Percentiles rank a stretch among this genome's conserved stretches.
Evolutionary conservation across 1,140 invertebrate genomes (phyloP).

Genomic region (Drosophila nebulosa): DNA sequence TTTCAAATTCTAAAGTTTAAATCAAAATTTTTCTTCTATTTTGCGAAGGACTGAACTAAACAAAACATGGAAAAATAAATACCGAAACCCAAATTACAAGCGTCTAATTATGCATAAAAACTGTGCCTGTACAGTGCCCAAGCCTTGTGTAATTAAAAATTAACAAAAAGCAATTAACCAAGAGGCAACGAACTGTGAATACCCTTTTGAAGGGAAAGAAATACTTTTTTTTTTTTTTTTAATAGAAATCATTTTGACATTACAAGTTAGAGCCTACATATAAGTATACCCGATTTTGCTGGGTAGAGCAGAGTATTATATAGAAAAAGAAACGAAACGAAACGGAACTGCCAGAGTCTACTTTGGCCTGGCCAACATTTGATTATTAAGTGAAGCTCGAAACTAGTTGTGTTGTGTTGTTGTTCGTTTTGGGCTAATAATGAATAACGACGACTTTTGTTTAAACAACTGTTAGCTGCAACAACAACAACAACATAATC

Average conservation of each 20-base stretch:
- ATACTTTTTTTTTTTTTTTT: too few relatives aligned
- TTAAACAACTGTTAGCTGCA: slow-evolving; percentile 30
- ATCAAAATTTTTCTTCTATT: slow-evolving; percentile 10
- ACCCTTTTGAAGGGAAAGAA: background rate
- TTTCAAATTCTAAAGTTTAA: background rate
- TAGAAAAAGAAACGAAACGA: slow-evolving; percentile 6
- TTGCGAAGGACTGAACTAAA: slow-evolving; percentile 47
- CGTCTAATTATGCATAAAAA: slow-evolving; percentile 66
- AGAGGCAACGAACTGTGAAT: background rate
- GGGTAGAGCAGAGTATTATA: background rate
- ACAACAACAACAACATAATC: background rate
- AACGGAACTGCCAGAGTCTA: slow-evolving; percentile 1
- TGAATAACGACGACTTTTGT: slow-evolving; percentile 7
- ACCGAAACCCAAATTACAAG: slow-evolving; percentile 32
- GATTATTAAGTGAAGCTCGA: slow-evolving; percentile 39
- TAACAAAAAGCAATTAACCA: background rate
- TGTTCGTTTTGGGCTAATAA: too few relatives aligned
- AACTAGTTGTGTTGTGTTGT: background rate
- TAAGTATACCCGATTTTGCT: too few relatives aligned
- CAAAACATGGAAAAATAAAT: background rate
- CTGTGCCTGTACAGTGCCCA: slow-evolving; percentile 33
- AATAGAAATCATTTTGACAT: too few relatives aligned
- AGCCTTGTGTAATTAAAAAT: slow-evolving; percentile 46
- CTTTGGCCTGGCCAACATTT: slow-evolving; percentile 6
- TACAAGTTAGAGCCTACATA: too few relatives aligned